A percentile compares a stretch with the other conserved stretches of the same genome.
phyloP scores from a whole-genome alignment of 2,113 vertebrate species.

The Nipponia nippon region DNA sequence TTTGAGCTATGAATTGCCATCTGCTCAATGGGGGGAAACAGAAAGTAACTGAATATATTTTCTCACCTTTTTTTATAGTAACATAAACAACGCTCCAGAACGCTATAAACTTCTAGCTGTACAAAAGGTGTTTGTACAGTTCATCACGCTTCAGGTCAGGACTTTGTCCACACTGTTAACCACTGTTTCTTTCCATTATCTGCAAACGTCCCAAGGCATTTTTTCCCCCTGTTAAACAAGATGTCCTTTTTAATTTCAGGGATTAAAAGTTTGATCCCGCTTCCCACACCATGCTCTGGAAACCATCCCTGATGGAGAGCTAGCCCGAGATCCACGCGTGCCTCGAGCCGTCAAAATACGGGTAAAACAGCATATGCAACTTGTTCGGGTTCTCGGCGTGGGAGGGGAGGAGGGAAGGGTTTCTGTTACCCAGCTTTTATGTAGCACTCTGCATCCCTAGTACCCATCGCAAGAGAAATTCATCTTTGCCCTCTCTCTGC shows the following conservation, averaged over 20 bases:
- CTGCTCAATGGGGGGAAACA: constrained; percentile 70
- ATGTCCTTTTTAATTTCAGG: neutral
- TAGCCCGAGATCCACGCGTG: neutral
- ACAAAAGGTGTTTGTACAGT: constrained; percentile 50
- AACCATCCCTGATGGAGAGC: neutral
- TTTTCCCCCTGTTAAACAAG: neutral
- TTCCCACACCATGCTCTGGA: neutral
- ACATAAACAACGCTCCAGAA: constrained; percentile 76
- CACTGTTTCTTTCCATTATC: constrained; percentile 40
- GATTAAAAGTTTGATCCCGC: neutral
- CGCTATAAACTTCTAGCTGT: constrained; percentile 63
- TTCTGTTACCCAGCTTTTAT: neutral
- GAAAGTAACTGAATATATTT: constrained; percentile 78
- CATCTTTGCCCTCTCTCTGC: neutral
- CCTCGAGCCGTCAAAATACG: neutral
- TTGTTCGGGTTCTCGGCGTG: neutral
- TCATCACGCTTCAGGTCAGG: constrained; percentile 59
- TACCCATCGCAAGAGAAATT: neutral
- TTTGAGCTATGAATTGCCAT: constrained; percentile 76
- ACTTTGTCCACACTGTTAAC: constrained; percentile 48
- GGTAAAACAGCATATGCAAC: neutral
- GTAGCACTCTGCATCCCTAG: neutral
- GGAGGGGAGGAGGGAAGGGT: neutral
- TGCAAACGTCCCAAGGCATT: constrained; percentile 20
- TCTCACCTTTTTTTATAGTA: constrained; percentile 78